Evolutionary conservation across 2,113 vertebrate genomes (phyloP).

Genomic region (Phalacrocorax brasilianus): DNA sequence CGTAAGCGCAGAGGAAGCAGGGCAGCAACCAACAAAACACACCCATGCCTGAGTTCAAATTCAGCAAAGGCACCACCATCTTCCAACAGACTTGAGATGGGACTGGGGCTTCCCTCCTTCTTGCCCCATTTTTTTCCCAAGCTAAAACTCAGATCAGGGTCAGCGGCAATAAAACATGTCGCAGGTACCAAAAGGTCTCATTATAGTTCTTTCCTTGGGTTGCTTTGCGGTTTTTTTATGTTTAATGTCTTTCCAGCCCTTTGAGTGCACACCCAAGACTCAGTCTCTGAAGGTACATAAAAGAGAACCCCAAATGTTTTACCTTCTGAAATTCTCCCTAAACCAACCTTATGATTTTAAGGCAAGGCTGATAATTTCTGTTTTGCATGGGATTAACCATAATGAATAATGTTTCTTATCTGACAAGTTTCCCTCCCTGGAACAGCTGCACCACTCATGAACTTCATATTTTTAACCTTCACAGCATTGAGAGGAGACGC

Average conservation of each 20-base stretch:
- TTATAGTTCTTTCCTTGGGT: background rate
- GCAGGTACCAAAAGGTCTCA: background rate
- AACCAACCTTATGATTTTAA: background rate
- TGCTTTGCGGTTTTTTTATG: background rate
- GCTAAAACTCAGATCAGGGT: background rate
- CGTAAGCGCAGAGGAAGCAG: background rate
- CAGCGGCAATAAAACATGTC: background rate
- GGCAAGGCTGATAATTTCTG: background rate
- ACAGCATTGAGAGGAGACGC: background rate
- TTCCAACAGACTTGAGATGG: background rate
- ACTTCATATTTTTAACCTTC: background rate
- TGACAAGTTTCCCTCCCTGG: background rate
- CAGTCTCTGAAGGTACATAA: background rate
- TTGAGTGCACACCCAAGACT: background rate
- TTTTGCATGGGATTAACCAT: background rate
- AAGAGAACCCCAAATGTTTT: background rate
- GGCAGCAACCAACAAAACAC: background rate
- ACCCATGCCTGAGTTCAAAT: background rate
- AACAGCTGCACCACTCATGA: background rate
- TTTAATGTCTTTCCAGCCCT: background rate
- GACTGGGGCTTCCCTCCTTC: background rate
- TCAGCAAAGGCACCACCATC: background rate
- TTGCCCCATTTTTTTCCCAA: background rate
- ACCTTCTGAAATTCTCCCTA: background rate
- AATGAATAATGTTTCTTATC: background rate